Base-by-base conservation (phyloP, 2,113 vertebrate species). In the Dunckerocampus dactyliophorus region DNA sequence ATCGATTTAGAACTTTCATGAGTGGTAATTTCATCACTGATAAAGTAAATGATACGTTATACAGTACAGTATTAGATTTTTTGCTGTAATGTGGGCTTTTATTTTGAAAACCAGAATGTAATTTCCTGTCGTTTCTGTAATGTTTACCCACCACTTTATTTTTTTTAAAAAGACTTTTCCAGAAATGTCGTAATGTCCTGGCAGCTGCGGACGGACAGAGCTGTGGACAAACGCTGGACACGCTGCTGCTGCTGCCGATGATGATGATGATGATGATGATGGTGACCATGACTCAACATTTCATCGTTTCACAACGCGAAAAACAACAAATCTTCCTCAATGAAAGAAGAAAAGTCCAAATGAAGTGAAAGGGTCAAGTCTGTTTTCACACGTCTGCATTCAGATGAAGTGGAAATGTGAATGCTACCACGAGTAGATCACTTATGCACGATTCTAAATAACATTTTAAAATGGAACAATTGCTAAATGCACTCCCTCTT, bases 161-260 rank as follows among this genome's bases (percentile, higher is more conserved):
- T 75, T 2, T 72, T 48, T 50, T 50, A n/a, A n/a, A n/a, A 71
- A n/a, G 81, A 78, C 64, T 72, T 85, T 85, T 84, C 83, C 76
- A 87, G 77, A 81, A 64, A 54, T 82, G 76, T 60, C 55, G 55
- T 64, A 50, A 77, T 72, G 58, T 72, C 34, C 67, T 79, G 80
- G 80, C 77, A 66, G 71, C 55, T n/a, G 34, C 4, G 0, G 34
- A 24, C 31, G 4, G 7, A 28, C 28, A 52, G 63, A 69, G 55
- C 55, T 69, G 68, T 70, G 71, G 42, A 80, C 79, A 73, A 71
- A 76, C 69, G 66, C 49, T 55, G 47, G 71, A 79, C 75, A 70
- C 58, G 48, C 49, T 34, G 31, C 31, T 34, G 31, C 9, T 42
- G 39, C 10, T 14, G 39, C 12, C 4, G 11, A 43, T 43, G 39